These are phyloP conservation scores for Micromussa lordhowensis DNA, from an alignment of 92 coral and sea anemone species.

Conservation along the genomic window DNA sequence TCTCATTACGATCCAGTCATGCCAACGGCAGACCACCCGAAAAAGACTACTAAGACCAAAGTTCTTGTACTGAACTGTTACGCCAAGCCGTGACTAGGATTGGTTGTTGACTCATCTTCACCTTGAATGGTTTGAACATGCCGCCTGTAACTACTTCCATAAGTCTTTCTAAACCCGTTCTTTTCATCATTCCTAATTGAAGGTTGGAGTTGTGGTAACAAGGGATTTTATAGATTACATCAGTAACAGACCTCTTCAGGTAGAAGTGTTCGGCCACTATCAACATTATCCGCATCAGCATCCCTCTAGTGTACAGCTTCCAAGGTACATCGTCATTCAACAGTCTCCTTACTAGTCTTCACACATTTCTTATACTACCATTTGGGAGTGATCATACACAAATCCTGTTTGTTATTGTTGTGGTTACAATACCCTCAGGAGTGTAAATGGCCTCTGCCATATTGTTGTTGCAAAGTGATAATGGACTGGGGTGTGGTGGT, in stretches of 20 bases:
- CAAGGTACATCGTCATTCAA: conserved; percentile 7
- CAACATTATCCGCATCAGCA: conserved; percentile 51
- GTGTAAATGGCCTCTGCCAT: background rate
- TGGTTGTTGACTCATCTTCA: too few relatives aligned
- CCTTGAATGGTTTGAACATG: too few relatives aligned
- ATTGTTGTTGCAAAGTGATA: background rate
- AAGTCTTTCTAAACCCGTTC: too few relatives aligned
- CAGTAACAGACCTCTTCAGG: conserved; percentile 88
- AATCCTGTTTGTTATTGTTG: background rate
- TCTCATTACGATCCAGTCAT: too few relatives aligned
- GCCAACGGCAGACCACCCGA: too few relatives aligned
- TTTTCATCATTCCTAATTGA: background rate
- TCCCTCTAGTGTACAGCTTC: conserved; percentile 31
- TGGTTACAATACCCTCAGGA: background rate
- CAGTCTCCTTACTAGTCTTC: background rate
- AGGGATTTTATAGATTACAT: conserved; percentile 84
- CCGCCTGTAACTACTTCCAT: too few relatives aligned
- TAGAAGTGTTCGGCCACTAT: conserved; percentile 97
- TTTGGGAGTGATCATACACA: background rate
- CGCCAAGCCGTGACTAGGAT: too few relatives aligned
- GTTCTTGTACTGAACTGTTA: too few relatives aligned
- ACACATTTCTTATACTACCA: background rate
- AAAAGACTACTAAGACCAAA: too few relatives aligned
- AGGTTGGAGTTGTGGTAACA: conserved; percentile 89
- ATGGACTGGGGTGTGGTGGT: background rate